Conservation (phyloP, 2,888 invertebrate genomes). For the Sphaeridia pumilis region DNA sequence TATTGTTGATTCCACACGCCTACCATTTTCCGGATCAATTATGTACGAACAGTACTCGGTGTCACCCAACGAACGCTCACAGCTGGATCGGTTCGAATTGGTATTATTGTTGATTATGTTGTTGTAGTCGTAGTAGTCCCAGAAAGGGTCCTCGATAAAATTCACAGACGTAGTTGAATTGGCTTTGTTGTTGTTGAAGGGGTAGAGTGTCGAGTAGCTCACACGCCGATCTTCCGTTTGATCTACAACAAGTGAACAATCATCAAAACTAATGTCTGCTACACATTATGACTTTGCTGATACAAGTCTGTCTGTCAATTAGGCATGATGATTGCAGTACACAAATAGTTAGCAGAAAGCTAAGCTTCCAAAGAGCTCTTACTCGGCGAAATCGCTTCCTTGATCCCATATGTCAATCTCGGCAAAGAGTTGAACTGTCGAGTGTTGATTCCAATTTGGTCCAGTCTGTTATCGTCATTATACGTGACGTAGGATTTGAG, state of each 20-base stretch:
- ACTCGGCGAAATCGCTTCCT: too few relatives aligned
- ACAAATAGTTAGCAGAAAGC: too few relatives aligned
- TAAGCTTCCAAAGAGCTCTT: too few relatives aligned
- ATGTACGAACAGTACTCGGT: constrained; percentile 32
- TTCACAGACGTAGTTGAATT: constrained; percentile 33
- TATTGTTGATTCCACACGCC: not conserved
- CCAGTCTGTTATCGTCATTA: constrained; percentile 27
- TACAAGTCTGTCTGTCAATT: too few relatives aligned
- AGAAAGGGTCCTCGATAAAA: constrained; percentile 36
- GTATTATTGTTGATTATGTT: too few relatives aligned
- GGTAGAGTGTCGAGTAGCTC: constrained; percentile 33
- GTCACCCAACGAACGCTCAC: constrained; percentile 35
- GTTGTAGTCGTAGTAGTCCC: constrained; percentile 36
- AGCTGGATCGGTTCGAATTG: constrained; percentile 34
- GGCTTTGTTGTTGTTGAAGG: constrained; percentile 23
- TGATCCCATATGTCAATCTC: constrained; percentile 23
- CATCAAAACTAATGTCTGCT: too few relatives aligned
- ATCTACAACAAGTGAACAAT: too few relatives aligned
- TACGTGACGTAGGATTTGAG: constrained; percentile 34
- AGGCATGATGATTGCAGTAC: too few relatives aligned
- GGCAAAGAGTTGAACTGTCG: constrained; percentile 35
- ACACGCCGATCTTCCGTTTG: constrained; percentile 22
- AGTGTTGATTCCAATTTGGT: not conserved
- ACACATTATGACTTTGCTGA: too few relatives aligned
- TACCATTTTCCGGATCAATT: constrained; percentile 11